phyloP scores from a whole-genome alignment of 2,888 invertebrate species.

The Rhagophthalmus giganteus region DNA sequence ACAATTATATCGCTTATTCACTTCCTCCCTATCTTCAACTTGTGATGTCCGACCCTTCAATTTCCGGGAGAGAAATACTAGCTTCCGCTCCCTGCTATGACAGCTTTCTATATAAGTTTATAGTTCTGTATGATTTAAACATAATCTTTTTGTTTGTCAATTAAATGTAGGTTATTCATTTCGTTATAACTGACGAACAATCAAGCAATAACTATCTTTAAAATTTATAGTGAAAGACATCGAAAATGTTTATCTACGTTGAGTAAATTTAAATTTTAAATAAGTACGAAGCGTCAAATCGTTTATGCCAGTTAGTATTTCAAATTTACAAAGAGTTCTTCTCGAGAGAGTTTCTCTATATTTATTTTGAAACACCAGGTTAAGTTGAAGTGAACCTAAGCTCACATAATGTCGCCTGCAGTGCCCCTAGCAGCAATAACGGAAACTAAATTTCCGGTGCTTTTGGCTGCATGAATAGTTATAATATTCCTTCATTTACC shows the following conservation, averaged over 20 bases:
- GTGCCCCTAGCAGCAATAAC: constrained; percentile 42
- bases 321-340: no score
- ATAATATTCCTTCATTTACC: constrained; percentile 49
- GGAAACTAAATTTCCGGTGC: constrained; percentile 51
- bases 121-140: constrained; percentile 10
- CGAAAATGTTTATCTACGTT: no score
- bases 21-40: constrained; percentile 25
- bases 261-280: no score
- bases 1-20: constrained; percentile 28
- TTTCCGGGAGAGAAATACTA: constrained; percentile 1
- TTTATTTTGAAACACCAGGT: constrained; percentile 14
- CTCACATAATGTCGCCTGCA: constrained; percentile 35
- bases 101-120: constrained; percentile 19
- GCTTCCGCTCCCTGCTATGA: constrained; percentile 10
- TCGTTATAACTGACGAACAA: constrained; percentile 10
- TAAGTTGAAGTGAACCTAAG: constrained; percentile 24
- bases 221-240: no score
- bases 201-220: no score
- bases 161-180: no score
- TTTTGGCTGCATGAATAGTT: constrained; percentile 49
- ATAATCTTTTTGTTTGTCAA: constrained; percentile 13
- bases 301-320: no score
- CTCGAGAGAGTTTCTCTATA: neutral
- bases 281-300: no score
- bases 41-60: constrained; percentile 23